Evolutionary conservation across 2,888 invertebrate species (phyloP).

Genomic region (Drosophila algonquin): DNA sequence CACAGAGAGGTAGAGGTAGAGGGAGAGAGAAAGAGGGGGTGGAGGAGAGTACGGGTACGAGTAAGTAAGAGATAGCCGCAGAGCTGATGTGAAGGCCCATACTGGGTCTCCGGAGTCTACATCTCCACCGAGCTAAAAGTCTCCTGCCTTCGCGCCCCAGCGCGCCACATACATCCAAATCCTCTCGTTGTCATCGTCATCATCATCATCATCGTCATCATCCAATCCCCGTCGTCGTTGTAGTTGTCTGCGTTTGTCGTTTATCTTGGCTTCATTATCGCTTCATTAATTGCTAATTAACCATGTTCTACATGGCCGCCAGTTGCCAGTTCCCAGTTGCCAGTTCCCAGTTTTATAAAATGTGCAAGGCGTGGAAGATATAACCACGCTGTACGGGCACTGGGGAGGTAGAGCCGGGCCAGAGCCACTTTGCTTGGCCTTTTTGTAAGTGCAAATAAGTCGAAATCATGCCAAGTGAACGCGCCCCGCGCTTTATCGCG

Average conservation of each 20-base stretch:
- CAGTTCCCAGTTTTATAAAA: constrained; percentile 56
- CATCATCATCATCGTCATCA: constrained; percentile 19
- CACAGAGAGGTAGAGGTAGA: not conserved
- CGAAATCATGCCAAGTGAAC: constrained; percentile 75
- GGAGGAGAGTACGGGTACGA: not conserved
- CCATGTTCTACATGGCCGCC: constrained; percentile 80
- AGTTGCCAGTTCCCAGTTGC: constrained; percentile 37
- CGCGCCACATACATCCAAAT: constrained; percentile 20
- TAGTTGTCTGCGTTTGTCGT: constrained; percentile 56
- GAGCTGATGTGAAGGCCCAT: constrained; percentile 21
- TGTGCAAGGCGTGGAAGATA: constrained; percentile 75
- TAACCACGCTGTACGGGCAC: constrained; percentile 34
- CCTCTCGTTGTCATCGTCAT: constrained; percentile 30
- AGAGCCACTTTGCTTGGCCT: constrained; percentile 54
- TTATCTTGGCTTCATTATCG: constrained; percentile 82
- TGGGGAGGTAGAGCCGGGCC: not conserved
- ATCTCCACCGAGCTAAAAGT: constrained; percentile 45
- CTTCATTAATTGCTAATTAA: constrained; percentile 83
- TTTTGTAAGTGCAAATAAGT: constrained; percentile 77
- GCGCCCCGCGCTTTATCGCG: constrained; percentile 71
- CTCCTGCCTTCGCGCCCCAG: constrained; percentile 15
- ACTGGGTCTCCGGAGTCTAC: constrained; percentile 55
- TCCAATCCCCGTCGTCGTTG: constrained; percentile 11
- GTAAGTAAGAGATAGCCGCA: constrained; percentile 6
- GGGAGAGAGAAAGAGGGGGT: not conserved